Evolutionary conservation across 2,797 vertebrate species (phyloP).

Genomic region (Rhinatrema bivittatum): DNA sequence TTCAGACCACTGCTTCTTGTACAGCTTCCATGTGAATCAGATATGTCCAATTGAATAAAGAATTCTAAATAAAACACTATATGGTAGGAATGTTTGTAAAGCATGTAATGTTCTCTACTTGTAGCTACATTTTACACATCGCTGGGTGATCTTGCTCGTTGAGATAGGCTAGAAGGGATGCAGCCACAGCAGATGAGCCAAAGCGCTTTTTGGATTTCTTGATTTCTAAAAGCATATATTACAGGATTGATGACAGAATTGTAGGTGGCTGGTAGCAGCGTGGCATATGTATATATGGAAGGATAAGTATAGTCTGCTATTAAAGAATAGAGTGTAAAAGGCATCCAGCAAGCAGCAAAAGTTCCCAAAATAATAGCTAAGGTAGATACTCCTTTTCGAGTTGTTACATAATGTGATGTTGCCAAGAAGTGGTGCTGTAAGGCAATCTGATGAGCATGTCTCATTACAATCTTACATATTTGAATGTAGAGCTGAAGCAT

Average conservation of each 20-base stretch:
- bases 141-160: conserved; percentile 86
- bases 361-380: conserved; percentile 95
- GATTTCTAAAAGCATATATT: conserved; percentile 97
- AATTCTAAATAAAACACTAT: conserved; percentile 11
- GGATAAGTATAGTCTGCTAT: conserved; percentile 96
- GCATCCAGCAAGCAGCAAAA: conserved; percentile 98
- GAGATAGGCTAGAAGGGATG: conserved; percentile 75
- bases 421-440: conserved; percentile 97
- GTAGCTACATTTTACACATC: conserved; percentile 71
- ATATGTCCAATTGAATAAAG: conserved; percentile 19
- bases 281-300: conserved; percentile 94
- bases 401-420: conserved; percentile 95
- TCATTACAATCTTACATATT: conserved; percentile 97
- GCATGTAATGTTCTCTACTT: neutral
- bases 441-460: conserved; percentile 95
- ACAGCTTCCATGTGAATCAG: conserved; percentile 18
- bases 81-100: conserved; percentile 12
- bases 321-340: conserved; percentile 92
- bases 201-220: conserved; percentile 97
- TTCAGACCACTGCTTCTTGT: conserved; percentile 25
- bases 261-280: conserved; percentile 94
- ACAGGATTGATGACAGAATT: conserved; percentile 97
- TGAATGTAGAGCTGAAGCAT: conserved; percentile 97
- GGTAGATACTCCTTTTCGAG: conserved; percentile 92
- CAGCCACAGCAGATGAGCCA: conserved; percentile 94